Percentiles rank a stretch among this genome's conserved stretches.
Evolutionary conservation across 2,888 invertebrate species (phyloP).

Genomic region (Pimpla rufipes): DNA sequence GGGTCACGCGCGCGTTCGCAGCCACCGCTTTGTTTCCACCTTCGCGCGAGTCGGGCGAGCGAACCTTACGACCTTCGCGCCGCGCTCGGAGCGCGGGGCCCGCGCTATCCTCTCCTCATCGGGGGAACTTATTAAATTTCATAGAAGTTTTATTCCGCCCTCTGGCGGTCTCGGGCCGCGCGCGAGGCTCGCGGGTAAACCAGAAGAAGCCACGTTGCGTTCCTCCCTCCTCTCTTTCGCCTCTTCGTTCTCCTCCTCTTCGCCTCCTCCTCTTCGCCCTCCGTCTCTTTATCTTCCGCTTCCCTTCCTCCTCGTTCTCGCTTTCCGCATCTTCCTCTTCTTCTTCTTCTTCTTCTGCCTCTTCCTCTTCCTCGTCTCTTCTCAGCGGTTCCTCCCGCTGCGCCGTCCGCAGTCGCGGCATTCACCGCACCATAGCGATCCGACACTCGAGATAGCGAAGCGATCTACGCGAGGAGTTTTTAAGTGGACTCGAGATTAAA

Average conservation of each 20-base stretch:
- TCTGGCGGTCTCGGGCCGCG: slow-evolving; percentile 33
- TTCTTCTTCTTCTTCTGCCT: slow-evolving; percentile 2
- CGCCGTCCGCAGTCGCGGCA: slow-evolving; percentile 62
- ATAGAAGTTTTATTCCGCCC: slow-evolving; percentile 83
- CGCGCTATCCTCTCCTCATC: slow-evolving; percentile 61
- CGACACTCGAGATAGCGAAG: slow-evolving; percentile 77
- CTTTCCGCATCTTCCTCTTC: slow-evolving; percentile 15
- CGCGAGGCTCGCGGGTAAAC: slow-evolving; percentile 31
- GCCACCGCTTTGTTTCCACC: slow-evolving; percentile 43
- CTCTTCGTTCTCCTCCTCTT: neutral
- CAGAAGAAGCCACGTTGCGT: slow-evolving; percentile 36
- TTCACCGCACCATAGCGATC: slow-evolving; percentile 73
- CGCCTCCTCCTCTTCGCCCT: slow-evolving; percentile 20
- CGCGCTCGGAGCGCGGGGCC: neutral
- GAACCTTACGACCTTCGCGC: slow-evolving; percentile 61
- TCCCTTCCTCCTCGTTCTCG: neutral
- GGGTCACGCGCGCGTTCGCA: slow-evolving; percentile 46
- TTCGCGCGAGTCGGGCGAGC: slow-evolving; percentile 8
- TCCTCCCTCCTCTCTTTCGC: neutral
- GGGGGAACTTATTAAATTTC: slow-evolving; percentile 84
- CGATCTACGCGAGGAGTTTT: slow-evolving; percentile 83
- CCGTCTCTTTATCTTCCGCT: neutral
- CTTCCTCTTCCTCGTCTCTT: slow-evolving; percentile 22
- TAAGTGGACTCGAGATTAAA: slow-evolving; percentile 84
- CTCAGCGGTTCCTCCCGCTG: slow-evolving; percentile 36